These are phyloP conservation scores for Mus spretus DNA, from an alignment of 2,797 vertebrate species.

Conservation along the genomic window DNA sequence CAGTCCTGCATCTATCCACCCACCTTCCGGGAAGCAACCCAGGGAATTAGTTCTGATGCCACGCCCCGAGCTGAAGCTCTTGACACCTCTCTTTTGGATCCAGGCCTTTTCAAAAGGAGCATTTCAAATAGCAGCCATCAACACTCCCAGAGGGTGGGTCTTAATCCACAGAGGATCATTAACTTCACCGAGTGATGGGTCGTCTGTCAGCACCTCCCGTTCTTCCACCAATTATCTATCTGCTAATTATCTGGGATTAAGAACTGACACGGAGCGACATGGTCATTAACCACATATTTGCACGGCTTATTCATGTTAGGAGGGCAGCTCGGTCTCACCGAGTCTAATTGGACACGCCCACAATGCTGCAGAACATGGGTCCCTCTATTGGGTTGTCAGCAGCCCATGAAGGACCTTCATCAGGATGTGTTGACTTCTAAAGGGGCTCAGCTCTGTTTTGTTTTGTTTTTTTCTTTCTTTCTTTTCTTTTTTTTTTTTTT, in stretches of 20 bases:
- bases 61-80: constrained; percentile 68
- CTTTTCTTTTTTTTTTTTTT: not conserved
- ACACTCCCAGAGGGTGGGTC: constrained; percentile 82
- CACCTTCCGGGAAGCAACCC: constrained; percentile 66
- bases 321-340: constrained; percentile 72
- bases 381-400: constrained; percentile 64
- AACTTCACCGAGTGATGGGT: constrained; percentile 80
- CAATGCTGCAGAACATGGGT: constrained; percentile 56
- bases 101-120: constrained; percentile 76
- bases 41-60: constrained; percentile 64
- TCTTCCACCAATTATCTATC: constrained; percentile 84
- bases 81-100: constrained; percentile 78
- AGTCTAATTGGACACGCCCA: constrained; percentile 79
- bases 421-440: constrained; percentile 72
- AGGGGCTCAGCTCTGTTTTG: constrained; percentile 58
- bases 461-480: not conserved
- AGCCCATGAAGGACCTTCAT: constrained; percentile 67
- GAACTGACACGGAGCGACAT: constrained; percentile 82
- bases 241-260: constrained; percentile 85
- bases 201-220: constrained; percentile 81
- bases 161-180: constrained; percentile 83
- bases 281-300: constrained; percentile 86
- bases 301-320: constrained; percentile 81
- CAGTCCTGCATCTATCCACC: constrained; percentile 6
- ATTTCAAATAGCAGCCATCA: constrained; percentile 82